Evolutionary conservation across 2,888 invertebrate species (phyloP).

Genomic region (Temnothorax ravouxi): DNA sequence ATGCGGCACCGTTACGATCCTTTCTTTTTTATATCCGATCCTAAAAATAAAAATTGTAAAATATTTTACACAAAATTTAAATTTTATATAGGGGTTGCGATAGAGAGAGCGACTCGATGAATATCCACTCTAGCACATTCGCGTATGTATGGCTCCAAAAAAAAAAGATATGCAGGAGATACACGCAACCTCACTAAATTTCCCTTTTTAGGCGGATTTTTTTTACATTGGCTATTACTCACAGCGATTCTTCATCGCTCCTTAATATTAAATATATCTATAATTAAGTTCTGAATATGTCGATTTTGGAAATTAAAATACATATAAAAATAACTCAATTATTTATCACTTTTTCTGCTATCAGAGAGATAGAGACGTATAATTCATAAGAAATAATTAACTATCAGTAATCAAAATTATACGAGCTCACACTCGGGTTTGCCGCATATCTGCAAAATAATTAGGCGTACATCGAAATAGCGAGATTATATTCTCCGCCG

Average conservation of each 20-base stretch:
- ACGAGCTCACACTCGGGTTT: neutral
- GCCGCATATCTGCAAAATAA: slow-evolving; percentile 25
- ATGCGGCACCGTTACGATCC: slow-evolving; percentile 13
- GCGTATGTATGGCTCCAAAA: neutral
- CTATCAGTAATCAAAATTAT: neutral
- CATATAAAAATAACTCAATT: neutral
- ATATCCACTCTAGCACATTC: slow-evolving; percentile 33
- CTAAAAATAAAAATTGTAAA: slow-evolving; percentile 48
- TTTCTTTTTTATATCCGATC: slow-evolving; percentile 22
- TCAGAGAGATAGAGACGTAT: neutral
- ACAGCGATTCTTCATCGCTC: neutral
- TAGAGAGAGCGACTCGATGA: slow-evolving; percentile 29
- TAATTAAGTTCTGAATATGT: neutral
- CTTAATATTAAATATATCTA: neutral
- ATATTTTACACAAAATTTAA: slow-evolving; percentile 52
- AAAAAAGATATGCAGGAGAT: neutral
- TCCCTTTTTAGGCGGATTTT: neutral
- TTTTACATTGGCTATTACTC: slow-evolving; percentile 4
- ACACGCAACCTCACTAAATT: neutral
- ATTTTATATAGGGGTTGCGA: slow-evolving; percentile 36
- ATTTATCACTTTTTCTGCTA: neutral
- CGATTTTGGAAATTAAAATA: neutral
- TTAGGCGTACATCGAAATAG: slow-evolving; percentile 15
- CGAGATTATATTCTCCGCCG: slow-evolving; percentile 27
- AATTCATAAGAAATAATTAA: slow-evolving; percentile 4